Percentiles rank a stretch among this genome's conserved stretches.
Conservation (phyloP, 2,797 vertebrate species). For the Enteromius treurensis region DNA sequence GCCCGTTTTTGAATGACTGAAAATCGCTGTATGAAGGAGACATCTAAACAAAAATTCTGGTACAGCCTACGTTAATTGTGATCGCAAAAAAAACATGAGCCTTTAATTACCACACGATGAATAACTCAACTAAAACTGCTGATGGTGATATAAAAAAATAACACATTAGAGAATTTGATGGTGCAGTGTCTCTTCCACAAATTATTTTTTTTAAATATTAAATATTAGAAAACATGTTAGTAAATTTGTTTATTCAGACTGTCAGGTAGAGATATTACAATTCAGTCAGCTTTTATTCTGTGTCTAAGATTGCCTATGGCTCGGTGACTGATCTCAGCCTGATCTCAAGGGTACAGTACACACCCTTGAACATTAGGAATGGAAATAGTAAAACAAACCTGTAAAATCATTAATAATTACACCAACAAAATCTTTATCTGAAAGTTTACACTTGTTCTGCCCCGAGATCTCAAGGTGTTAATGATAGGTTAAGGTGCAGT, state of each 20-base stretch:
- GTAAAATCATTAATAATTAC: background rate
- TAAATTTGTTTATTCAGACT: background rate
- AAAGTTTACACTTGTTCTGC: conserved; percentile 78
- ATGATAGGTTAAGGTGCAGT: conserved; percentile 79
- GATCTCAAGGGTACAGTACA: background rate
- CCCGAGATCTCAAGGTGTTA: conserved; percentile 79
- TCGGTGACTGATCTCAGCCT: background rate
- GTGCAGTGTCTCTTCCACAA: background rate
- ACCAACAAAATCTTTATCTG: background rate
- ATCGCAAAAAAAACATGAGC: background rate
- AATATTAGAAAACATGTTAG: too few species aligned
- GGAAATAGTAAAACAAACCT: background rate
- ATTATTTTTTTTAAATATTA: too few species aligned
- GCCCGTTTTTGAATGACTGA: background rate
- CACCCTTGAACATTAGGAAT: background rate
- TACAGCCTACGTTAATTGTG: background rate
- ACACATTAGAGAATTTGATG: background rate
- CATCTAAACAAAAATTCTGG: background rate
- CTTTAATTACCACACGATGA: background rate
- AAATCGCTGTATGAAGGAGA: background rate
- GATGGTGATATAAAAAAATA: background rate
- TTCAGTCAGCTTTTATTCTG: background rate
- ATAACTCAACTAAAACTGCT: background rate
- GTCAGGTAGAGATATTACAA: background rate
- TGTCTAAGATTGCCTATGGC: background rate